A percentile compares a stretch with the other conserved stretches of the same genome.
Evolutionary conservation across 2,113 vertebrate species (phyloP).

Genomic region (Gadus chalcogrammus): DNA sequence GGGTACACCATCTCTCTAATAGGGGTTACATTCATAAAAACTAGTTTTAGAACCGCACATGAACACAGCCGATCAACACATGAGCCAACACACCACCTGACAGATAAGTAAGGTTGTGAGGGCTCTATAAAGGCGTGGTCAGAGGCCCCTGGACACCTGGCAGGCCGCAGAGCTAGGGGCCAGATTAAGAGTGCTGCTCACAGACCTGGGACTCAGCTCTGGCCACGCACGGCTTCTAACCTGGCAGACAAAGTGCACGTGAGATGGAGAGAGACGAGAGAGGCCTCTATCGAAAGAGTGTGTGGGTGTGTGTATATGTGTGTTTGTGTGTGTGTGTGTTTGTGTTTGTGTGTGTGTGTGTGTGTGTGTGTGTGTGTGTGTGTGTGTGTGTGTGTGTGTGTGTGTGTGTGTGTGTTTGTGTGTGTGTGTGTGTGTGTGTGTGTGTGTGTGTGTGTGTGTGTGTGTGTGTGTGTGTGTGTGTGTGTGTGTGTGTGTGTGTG

Average conservation of each 20-base stretch:
- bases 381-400: neutral
- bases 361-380: neutral
- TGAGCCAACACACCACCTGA: too few relatives aligned
- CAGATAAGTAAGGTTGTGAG: too few relatives aligned
- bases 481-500: conserved; percentile 1
- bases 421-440: neutral
- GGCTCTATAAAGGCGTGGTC: too few relatives aligned
- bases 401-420: neutral
- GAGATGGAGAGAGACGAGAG: neutral
- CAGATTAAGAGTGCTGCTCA: conserved; percentile 43
- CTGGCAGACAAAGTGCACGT: neutral
- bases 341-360: neutral
- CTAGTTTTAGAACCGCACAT: too few relatives aligned
- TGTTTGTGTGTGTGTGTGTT: neutral
- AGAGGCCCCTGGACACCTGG: too few relatives aligned
- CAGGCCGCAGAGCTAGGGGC: conserved; percentile 19
- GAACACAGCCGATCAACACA: too few relatives aligned
- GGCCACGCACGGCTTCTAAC: neutral
- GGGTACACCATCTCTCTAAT: too few relatives aligned
- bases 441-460: too few relatives aligned
- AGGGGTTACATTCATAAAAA: too few relatives aligned
- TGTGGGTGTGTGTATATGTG: neutral
- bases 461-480: neutral
- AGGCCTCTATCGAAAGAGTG: too few relatives aligned
- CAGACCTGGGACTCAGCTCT: conserved; percentile 3